Percentiles rank a stretch among this genome's conserved stretches.
phyloP scores from a whole-genome alignment of 2,113 vertebrate genomes.

The Brevimyrus niger region DNA sequence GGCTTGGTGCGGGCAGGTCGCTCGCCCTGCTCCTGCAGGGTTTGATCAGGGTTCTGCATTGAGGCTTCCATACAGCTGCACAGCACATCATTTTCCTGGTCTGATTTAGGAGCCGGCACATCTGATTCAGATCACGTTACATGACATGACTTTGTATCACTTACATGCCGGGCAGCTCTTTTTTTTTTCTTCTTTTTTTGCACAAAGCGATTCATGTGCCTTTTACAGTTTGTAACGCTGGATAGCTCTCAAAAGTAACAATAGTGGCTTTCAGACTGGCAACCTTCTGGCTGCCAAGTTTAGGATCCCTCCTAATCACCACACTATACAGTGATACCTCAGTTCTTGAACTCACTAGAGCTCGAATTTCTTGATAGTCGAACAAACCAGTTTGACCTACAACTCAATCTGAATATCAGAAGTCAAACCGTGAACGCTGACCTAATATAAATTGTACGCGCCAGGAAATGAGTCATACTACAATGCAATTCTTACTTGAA shows the following conservation, averaged over 20 bases:
- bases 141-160: background rate
- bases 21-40: background rate
- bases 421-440: too few relatives aligned
- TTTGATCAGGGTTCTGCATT: background rate
- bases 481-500: too few relatives aligned
- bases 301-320: background rate
- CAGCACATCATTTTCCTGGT: background rate
- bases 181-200: background rate
- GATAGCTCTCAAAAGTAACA: slow-evolving; percentile 5
- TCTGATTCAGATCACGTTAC: background rate
- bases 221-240: slow-evolving; percentile 43
- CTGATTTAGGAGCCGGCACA: background rate
- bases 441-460: too few relatives aligned
- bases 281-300: background rate
- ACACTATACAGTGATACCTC: too few relatives aligned
- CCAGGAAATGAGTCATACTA: too few relatives aligned
- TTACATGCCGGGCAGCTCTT: background rate
- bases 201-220: background rate
- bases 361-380: too few relatives aligned
- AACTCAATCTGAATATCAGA: too few relatives aligned
- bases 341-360: too few relatives aligned
- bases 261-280: background rate
- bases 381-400: too few relatives aligned
- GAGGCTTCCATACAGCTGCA: background rate
- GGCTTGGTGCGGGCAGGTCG: background rate